Evolutionary conservation across 2,113 vertebrate genomes (phyloP), one percentile per base, ranked within the genome.

Genomic region (Aythya baeri): DNA sequence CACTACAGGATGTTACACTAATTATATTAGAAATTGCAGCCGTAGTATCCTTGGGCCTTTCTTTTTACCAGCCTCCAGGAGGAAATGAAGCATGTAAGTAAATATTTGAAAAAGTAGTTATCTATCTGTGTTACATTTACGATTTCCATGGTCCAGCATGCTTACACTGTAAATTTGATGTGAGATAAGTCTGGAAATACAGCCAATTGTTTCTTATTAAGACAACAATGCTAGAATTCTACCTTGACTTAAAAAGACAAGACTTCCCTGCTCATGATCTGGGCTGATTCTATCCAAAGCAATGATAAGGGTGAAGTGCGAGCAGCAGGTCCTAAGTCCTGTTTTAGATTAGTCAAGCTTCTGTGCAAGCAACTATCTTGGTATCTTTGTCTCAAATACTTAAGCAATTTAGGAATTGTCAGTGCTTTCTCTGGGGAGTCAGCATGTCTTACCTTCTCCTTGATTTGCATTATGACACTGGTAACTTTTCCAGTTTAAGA

Each of bases 21-120:
- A 99, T 99, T 98, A 99, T 99, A 97, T 98, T 99, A 98, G 99
- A 99, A 99, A 98, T 99, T 98, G 99, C 99, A 99, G 99, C 99
- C 72, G 98, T 99, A 99, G 98, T 99, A 98, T 99, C 99, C 95
- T 98, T 99, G 99, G 99, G 99, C 98, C 99, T 99, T 99, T 99
- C 99, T 99, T 99, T 99, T 99, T 99, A 99, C 98, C 98, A 95
- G 96, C 99, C 99, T 98, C 99, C 99, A 94, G 99, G 99, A 97
- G 98, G 98, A 87, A 96, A 99, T 83, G 98, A 98, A 98, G 97
- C 98, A 93, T 34, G 99, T 99, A 98, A 99, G 98, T 97, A 96
- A 96, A 91, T 7, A 58, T 67, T 36, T 74, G 20, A 3, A 77
- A 57, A 91, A 81, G 50, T 59, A 77, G 41, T 0, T 71, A 43